A percentile compares a stretch with the other conserved stretches of the same genome.
Evolutionary conservation across 2,888 invertebrate species (phyloP).

Genomic region (Globia sparganii): DNA sequence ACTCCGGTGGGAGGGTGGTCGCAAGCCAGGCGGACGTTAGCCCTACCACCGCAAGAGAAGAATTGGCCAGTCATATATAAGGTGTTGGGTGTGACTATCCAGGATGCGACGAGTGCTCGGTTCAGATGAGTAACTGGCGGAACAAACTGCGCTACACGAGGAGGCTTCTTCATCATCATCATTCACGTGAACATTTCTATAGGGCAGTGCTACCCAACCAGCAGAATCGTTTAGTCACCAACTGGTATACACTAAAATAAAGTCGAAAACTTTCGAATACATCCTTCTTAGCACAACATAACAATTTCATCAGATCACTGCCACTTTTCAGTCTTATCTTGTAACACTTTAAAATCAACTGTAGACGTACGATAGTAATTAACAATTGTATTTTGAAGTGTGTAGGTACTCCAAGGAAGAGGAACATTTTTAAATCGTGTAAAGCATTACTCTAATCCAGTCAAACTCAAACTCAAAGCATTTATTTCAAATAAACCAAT

Average conservation of each 20-base stretch:
- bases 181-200: not conserved
- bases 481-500: no score
- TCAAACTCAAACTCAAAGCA: no score
- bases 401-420: not conserved
- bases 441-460: not conserved
- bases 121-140: no score
- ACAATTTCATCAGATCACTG: slow-evolving; percentile 11
- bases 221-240: not conserved
- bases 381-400: slow-evolving; percentile 3
- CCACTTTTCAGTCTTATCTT: slow-evolving; percentile 8
- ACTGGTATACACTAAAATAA: not conserved
- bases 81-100: no score
- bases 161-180: no score
- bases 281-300: slow-evolving; percentile 1
- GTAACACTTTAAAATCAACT: slow-evolving; percentile 11
- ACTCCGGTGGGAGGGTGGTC: no score
- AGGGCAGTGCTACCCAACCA: not conserved
- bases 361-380: slow-evolving; percentile 13
- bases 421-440: not conserved
- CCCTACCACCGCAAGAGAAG: no score
- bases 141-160: no score
- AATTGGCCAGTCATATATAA: no score
- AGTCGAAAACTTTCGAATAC: not conserved
- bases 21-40: no score
- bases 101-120: no score